Evolutionary conservation across 1,140 invertebrate genomes (phyloP).

Genomic region (Drosophila tropicalis): DNA sequence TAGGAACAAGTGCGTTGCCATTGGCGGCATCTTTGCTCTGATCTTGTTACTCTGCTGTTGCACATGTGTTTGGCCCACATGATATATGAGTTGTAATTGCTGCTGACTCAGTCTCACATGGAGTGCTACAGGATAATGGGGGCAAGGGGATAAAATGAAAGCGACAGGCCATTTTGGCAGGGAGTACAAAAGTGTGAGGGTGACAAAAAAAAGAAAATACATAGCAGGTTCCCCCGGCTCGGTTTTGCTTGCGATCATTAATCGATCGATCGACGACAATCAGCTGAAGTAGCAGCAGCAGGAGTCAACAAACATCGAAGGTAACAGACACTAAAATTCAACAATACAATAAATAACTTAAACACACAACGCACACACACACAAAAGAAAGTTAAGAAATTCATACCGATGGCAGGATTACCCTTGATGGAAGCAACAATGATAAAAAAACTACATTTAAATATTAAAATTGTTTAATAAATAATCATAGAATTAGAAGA

Average conservation of each 20-base stretch:
- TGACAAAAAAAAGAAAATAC: slow-evolving; percentile 41
- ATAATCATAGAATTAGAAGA: no score
- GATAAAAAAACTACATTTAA: no score
- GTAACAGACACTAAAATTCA: slow-evolving; percentile 59
- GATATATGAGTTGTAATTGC: slow-evolving; percentile 76
- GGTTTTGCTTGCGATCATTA: slow-evolving; percentile 58
- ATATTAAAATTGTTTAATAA: no score
- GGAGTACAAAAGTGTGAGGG: slow-evolving; percentile 56
- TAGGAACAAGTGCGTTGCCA: slow-evolving; percentile 42
- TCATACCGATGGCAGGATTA: slow-evolving; percentile 9
- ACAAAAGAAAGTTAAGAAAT: not conserved
- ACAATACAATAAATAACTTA: slow-evolving; percentile 77
- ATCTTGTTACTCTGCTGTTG: slow-evolving; percentile 50
- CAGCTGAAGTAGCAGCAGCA: slow-evolving; percentile 54
- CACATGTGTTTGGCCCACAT: slow-evolving; percentile 62
- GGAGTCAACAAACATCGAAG: slow-evolving; percentile 50
- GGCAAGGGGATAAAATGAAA: slow-evolving; percentile 48
- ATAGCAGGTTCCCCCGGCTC: slow-evolving; percentile 17
- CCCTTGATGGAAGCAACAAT: slow-evolving; percentile 1
- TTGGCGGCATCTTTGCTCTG: slow-evolving; percentile 50
- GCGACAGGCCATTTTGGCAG: slow-evolving; percentile 17
- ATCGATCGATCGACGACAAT: slow-evolving; percentile 70
- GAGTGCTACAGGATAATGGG: slow-evolving; percentile 23
- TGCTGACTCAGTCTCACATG: slow-evolving; percentile 9
- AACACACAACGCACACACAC: slow-evolving; percentile 37